Percentiles rank a stretch among this genome's conserved stretches.
Conservation (phyloP, 2,113 vertebrate genomes). For the Myotis lucifugus region DNA sequence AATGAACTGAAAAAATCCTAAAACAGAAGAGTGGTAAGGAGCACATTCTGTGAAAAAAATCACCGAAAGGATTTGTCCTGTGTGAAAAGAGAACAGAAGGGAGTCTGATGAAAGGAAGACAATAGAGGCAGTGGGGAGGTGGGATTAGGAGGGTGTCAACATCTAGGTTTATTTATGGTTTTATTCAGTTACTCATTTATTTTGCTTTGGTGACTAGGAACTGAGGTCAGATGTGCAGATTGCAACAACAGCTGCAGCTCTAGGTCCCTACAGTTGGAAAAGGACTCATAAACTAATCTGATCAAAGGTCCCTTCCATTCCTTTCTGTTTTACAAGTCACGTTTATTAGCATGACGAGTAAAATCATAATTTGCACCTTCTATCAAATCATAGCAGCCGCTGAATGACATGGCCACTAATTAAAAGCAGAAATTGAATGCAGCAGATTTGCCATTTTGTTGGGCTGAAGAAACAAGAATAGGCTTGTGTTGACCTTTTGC, state of each 20-base stretch:
- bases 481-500: not conserved
- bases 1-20: not conserved
- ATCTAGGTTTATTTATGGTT: not conserved
- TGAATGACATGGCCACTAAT: constrained; percentile 14
- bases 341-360: constrained; percentile 18
- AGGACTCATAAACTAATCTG: not conserved
- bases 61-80: not conserved
- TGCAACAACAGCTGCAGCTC: not conserved
- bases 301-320: not conserved
- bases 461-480: not conserved
- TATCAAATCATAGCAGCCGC: not conserved
- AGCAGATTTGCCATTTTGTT: not conserved
- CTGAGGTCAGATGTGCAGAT: not conserved
- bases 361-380: not conserved
- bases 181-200: not conserved
- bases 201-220: not conserved
- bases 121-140: not conserved
- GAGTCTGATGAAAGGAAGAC: not conserved
- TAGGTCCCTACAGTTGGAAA: not conserved
- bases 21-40: not conserved
- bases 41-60: not conserved
- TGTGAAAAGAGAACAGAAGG: not conserved
- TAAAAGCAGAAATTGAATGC: constrained; percentile 41
- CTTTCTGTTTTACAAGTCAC: not conserved
- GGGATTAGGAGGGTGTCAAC: not conserved